A percentile compares a stretch with the other conserved stretches of the same genome.
These are phyloP conservation scores for Neodiprion lecontei DNA, from an alignment of 1,140 invertebrate species.

Conservation along the genomic window DNA sequence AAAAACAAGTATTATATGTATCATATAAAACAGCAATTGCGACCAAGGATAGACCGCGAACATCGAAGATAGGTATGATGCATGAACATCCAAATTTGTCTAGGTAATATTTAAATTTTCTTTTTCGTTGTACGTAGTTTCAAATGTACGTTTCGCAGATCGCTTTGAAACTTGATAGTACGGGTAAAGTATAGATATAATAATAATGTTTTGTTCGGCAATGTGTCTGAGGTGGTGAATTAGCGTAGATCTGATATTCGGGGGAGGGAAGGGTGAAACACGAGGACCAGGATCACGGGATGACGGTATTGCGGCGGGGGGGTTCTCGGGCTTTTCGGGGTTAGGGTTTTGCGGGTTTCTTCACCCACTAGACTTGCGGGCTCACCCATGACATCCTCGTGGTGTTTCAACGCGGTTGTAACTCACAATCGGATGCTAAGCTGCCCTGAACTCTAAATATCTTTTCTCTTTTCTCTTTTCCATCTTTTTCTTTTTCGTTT, in stretches of 20 bases:
- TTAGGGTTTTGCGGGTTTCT: background rate
- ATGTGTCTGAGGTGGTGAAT: background rate
- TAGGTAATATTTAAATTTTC: too few species aligned
- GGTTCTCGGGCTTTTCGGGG: background rate
- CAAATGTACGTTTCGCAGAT: too few species aligned
- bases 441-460: slow-evolving; percentile 6
- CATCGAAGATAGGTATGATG: too few species aligned
- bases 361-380: background rate
- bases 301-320: slow-evolving; percentile 28
- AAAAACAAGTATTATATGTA: too few species aligned
- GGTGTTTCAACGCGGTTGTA: background rate
- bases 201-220: background rate
- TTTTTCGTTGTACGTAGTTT: too few species aligned
- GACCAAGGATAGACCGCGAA: too few species aligned
- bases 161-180: too few species aligned
- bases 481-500: slow-evolving; percentile 8
- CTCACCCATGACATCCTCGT: background rate
- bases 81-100: too few species aligned
- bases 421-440: slow-evolving; percentile 3
- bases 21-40: too few species aligned
- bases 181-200: too few species aligned
- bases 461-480: slow-evolving; percentile 12
- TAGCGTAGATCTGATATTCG: slow-evolving; percentile 51
- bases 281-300: slow-evolving; percentile 53
- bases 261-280: slow-evolving; percentile 59